These are phyloP conservation scores for Cettia cetti DNA, from an alignment of 2,113 vertebrate genomes.

Conservation along the genomic window DNA sequence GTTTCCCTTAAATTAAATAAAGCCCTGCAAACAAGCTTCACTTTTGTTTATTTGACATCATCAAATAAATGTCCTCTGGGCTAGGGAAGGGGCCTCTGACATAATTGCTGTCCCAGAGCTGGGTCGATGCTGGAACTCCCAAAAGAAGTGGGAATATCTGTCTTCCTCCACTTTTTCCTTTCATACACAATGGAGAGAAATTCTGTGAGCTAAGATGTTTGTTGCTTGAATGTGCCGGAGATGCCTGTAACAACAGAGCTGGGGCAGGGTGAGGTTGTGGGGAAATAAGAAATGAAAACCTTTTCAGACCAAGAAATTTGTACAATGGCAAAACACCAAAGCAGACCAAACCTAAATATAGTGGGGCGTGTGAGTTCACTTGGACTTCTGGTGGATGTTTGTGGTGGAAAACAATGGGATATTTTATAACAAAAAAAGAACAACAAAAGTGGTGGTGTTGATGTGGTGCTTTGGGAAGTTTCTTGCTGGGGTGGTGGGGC, in stretches of 20 bases:
- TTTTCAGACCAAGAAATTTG: neutral
- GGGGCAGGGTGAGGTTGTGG: neutral
- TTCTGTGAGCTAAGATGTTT: neutral
- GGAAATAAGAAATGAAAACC: constrained; percentile 13
- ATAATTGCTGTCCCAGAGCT: neutral
- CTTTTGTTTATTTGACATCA: neutral
- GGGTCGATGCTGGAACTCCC: neutral
- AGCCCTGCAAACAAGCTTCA: neutral
- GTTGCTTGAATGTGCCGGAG: neutral
- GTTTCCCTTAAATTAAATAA: neutral
- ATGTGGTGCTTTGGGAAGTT: neutral
- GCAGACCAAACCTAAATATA: constrained; percentile 45
- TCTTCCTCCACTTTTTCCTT: neutral
- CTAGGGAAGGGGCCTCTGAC: neutral
- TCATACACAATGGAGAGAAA: neutral
- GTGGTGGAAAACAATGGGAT: neutral
- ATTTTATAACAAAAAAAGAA: neutral
- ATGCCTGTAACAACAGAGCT: neutral
- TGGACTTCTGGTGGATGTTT: neutral
- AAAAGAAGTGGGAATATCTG: neutral
- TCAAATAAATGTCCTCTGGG: neutral
- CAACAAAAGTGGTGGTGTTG: neutral
- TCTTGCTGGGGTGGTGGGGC: neutral
- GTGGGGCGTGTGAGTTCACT: neutral
- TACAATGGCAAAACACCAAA: constrained; percentile 6